Base-by-base conservation (phyloP, 2,888 invertebrate species). In the Clistopyga incitator region DNA sequence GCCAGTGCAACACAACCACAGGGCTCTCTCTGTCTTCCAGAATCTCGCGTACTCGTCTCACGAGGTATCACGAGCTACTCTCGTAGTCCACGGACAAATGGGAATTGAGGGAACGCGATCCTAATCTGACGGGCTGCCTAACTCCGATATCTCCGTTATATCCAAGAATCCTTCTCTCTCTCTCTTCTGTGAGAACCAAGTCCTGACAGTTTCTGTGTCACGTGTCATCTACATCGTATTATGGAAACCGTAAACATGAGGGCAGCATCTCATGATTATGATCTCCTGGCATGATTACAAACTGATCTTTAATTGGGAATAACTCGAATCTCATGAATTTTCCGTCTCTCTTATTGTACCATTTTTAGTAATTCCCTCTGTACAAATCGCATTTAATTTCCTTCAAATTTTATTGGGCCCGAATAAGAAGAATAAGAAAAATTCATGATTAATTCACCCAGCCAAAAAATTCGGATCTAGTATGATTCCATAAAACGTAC, bases 91-190 rank as follows among this genome's bases (percentile, higher is more conserved):
- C 86, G 88, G 87, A 88, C 88, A 89, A 88, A 89, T 90, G 87
- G 88, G 87, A 89, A 90, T 88, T 87, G 88, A 87, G 86, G 88
- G 84, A 86, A 64, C 50, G 78, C 86, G 89, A 89, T 89, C 91
- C 90, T 91, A 92, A 92, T 92, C 92, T 89, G 90, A 90, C 90
- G 88, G 89, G 87, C 88, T 89, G 88, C 86, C 88, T 86, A 88
- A 85, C 87, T 83, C 86, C 81, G 87, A 89, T 90, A 88, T 87
- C 86, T 82, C 85, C 71, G 54, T 56, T 85, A 83, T 75, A 84
- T 78, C 82, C 82, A 71, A 86, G 83, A 80, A 74, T 79, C 52
- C 72, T 38, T 78, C 71, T 65, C 42, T 76, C 71, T 65, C 42
- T 76, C 54, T 38, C 65, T 72, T 56, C 50, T 29, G 76, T 80